Evolutionary conservation across 2,113 vertebrate species (phyloP).

Genomic region (Buteo buteo): DNA sequence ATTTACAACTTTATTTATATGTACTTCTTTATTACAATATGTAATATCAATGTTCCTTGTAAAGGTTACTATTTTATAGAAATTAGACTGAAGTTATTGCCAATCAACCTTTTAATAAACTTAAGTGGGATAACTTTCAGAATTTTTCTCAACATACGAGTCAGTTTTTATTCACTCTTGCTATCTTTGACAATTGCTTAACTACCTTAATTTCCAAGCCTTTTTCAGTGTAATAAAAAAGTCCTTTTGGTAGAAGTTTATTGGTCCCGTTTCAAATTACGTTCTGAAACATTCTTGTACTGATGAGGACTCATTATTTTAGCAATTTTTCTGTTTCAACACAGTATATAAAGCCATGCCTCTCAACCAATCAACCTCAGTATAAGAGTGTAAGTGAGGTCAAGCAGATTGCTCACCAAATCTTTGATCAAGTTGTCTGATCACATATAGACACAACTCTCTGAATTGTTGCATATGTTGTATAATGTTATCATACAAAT

Average conservation of each 20-base stretch:
- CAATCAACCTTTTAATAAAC: constrained; percentile 60
- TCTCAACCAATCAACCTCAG: constrained; percentile 66
- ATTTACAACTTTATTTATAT: constrained; percentile 64
- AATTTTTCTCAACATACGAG: constrained; percentile 20
- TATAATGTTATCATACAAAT: constrained; percentile 21
- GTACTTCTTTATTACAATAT: constrained; percentile 66
- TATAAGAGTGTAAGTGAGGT: constrained; percentile 66
- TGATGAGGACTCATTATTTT: constrained; percentile 51
- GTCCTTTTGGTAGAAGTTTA: constrained; percentile 57
- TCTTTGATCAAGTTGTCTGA: constrained; percentile 58
- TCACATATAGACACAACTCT: constrained; percentile 43
- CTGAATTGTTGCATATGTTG: constrained; percentile 56
- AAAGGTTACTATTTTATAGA: constrained; percentile 63
- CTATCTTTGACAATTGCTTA: constrained; percentile 18
- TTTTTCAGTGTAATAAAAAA: constrained; percentile 54
- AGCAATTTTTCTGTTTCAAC: constrained; percentile 58
- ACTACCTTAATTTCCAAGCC: constrained; percentile 45
- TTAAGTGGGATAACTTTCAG: constrained; percentile 51
- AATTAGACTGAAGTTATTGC: constrained; percentile 64
- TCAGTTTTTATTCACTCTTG: constrained; percentile 19
- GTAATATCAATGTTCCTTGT: constrained; percentile 62
- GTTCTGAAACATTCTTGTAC: constrained; percentile 51
- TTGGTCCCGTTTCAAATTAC: constrained; percentile 54
- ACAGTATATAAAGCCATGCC: constrained; percentile 67
- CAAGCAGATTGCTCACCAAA: constrained; percentile 58